Evolutionary conservation across 2,797 vertebrate species (phyloP).

Genomic region (Melanotaenia parkinsoni): DNA sequence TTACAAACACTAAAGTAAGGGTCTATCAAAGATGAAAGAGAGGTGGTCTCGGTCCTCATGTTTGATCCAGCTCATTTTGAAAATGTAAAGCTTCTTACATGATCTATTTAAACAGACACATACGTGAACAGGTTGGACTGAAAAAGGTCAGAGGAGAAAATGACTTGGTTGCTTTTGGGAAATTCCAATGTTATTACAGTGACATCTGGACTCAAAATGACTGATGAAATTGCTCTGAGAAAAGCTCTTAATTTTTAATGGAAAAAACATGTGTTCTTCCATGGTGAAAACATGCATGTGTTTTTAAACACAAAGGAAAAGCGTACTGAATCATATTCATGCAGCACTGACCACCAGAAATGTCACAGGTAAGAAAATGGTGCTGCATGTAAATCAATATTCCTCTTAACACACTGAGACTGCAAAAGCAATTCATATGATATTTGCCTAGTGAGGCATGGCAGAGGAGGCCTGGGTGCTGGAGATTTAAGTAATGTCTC

Average conservation of each 20-base stretch:
- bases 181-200: constrained; percentile 39
- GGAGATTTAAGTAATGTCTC: constrained; percentile 24
- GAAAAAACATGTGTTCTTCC: constrained; percentile 20
- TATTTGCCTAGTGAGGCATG: constrained; percentile 49
- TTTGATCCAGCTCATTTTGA: constrained; percentile 7
- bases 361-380: constrained; percentile 49
- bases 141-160: constrained; percentile 26
- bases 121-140: constrained; percentile 9
- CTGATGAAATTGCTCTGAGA: constrained; percentile 16
- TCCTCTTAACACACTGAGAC: constrained; percentile 38
- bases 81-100: constrained; percentile 4
- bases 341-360: constrained; percentile 36
- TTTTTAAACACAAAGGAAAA: constrained; percentile 34
- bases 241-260: constrained; percentile 20
- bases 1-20: neutral
- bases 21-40: neutral
- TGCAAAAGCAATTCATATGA: constrained; percentile 62
- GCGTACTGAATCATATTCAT: constrained; percentile 40
- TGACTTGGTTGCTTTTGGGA: constrained; percentile 29
- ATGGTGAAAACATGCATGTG: constrained; percentile 7
- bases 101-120: constrained; percentile 19
- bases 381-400: constrained; percentile 69
- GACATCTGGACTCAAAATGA: constrained; percentile 31
- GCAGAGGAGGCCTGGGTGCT: constrained; percentile 19
- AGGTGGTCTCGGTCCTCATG: neutral